These are phyloP conservation scores for Tenthredo amoena DNA, from an alignment of 2,888 invertebrate genomes.

Conservation along the genomic window DNA sequence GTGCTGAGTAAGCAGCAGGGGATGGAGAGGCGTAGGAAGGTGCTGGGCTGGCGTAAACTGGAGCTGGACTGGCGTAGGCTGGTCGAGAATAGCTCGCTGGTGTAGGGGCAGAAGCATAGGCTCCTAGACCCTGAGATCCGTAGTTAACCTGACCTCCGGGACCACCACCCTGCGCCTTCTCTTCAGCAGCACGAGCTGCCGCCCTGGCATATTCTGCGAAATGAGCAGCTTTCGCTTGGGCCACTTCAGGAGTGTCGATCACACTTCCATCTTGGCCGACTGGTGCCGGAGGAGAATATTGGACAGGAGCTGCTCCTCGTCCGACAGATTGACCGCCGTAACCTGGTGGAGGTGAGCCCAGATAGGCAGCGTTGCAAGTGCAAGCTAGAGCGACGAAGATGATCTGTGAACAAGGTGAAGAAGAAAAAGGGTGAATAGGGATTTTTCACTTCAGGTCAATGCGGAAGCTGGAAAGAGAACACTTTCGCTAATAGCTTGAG, in stretches of 20 bases:
- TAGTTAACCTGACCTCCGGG: constrained; percentile 54
- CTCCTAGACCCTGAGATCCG: constrained; percentile 57
- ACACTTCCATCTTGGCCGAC: constrained; percentile 75
- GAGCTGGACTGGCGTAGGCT: constrained; percentile 52
- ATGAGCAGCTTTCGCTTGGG: constrained; percentile 76
- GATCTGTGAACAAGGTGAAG: constrained; percentile 62
- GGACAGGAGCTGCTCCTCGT: constrained; percentile 55
- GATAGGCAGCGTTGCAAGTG: constrained; percentile 68
- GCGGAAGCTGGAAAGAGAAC: neutral
- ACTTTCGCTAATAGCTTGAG: constrained; percentile 9
- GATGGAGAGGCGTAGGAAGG: constrained; percentile 46
- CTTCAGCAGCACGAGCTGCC: constrained; percentile 72
- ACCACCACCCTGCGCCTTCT: constrained; percentile 56
- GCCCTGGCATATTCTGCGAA: constrained; percentile 76
- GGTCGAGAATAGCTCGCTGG: constrained; percentile 39
- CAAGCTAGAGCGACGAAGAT: constrained; percentile 65
- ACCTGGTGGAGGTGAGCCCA: constrained; percentile 40
- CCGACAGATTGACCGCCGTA: constrained; percentile 35
- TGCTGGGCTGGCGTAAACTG: constrained; percentile 53
- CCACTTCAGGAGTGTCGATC: constrained; percentile 77
- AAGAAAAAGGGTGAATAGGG: constrained; percentile 9
- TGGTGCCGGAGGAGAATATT: constrained; percentile 72
- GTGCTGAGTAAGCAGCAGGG: constrained; percentile 52
- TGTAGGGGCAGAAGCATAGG: constrained; percentile 53
- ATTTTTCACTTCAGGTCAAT: neutral